Percentiles rank a stretch among this genome's conserved stretches.
These are phyloP conservation scores for Phaethornis superciliosus DNA, from an alignment of 2,113 vertebrate species.

Conservation along the genomic window DNA sequence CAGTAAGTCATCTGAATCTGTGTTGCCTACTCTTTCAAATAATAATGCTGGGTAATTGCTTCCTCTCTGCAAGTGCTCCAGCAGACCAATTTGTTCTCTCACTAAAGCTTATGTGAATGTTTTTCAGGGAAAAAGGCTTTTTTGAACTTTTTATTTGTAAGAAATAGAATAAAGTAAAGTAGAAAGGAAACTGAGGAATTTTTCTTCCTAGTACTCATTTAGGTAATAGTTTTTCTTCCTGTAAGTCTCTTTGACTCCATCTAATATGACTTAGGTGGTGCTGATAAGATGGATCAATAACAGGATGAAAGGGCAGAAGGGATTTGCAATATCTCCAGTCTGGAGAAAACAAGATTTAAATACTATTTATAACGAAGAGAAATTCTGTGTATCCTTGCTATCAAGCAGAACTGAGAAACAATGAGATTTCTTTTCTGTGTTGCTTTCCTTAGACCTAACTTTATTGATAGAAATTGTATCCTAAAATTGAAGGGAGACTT, in stretches of 20 bases:
- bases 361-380: neutral
- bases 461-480: neutral
- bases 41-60: neutral
- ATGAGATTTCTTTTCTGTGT: neutral
- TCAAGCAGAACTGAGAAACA: neutral
- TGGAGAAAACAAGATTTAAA: neutral
- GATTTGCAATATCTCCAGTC: neutral
- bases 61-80: neutral
- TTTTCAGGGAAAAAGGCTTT: neutral
- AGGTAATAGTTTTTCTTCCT: neutral
- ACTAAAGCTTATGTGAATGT: neutral
- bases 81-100: neutral
- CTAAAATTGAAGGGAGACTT: neutral
- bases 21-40: neutral
- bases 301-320: neutral
- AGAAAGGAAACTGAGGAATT: neutral
- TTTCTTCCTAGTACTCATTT: neutral
- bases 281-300: neutral
- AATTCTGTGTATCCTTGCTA: neutral
- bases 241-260: neutral
- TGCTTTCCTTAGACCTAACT: neutral
- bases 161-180: neutral
- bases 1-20: neutral
- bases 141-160: neutral
- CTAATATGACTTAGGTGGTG: neutral